A percentile compares a stretch with the other conserved stretches of the same genome.
Conservation (phyloP, 2,113 vertebrate species). For the Rhinoderma darwinii region DNA sequence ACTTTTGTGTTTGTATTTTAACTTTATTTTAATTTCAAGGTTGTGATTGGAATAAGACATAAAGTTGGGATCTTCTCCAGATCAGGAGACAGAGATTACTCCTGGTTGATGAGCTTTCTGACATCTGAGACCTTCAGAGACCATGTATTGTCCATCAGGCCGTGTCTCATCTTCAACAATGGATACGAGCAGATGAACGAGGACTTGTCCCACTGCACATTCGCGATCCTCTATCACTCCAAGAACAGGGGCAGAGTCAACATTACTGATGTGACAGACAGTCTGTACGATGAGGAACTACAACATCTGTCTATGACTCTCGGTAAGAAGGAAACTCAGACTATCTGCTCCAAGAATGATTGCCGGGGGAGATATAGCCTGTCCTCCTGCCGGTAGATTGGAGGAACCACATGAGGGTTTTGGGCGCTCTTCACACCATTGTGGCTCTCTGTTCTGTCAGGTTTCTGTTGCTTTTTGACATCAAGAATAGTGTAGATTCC, state of each 20-base stretch:
- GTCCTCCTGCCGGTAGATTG: too few species aligned
- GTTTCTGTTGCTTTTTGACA: too few species aligned
- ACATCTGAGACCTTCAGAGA: background rate
- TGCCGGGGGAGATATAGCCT: too few species aligned
- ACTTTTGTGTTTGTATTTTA: background rate
- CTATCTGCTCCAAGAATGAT: background rate
- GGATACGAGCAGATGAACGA: background rate
- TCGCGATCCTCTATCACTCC: slow-evolving; percentile 34
- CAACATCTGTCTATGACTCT: background rate
- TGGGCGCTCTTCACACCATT: too few species aligned
- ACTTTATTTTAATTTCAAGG: background rate
- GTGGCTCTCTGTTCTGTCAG: too few species aligned
- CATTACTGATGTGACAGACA: background rate
- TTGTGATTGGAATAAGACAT: background rate
- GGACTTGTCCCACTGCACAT: slow-evolving; percentile 19
- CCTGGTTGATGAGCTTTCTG: background rate
- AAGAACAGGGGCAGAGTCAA: slow-evolving; percentile 20
- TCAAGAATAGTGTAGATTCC: too few species aligned
- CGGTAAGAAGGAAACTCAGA: background rate
- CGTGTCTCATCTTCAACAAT: slow-evolving; percentile 3
- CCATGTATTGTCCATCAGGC: background rate
- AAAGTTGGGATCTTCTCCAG: slow-evolving; percentile 31
- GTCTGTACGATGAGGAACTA: slow-evolving; percentile 29
- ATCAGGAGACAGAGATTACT: background rate
- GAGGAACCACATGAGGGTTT: too few species aligned